Base-by-base conservation (phyloP, 2,797 vertebrate species). In the Spinus olivaceus region DNA sequence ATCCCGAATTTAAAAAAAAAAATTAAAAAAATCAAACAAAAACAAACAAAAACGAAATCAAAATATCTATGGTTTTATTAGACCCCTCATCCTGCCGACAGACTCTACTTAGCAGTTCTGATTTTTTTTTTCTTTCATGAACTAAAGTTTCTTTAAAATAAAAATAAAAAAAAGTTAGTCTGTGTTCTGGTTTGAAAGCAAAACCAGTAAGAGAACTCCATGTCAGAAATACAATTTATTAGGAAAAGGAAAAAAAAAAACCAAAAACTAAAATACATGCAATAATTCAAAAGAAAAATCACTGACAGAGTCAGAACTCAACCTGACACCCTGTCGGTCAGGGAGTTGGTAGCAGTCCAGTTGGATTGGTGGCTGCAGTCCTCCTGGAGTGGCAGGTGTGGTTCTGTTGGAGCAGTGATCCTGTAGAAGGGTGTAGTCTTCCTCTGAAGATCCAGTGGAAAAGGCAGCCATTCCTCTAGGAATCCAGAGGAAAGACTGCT, bases 341-440 rank as follows among this genome's bases (percentile, higher is more conserved):
- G 32, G 32, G 13, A 14, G 21, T 54, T 5, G 4, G 14, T 33
- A 54, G 21, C 53, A n/a, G 32, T n/a, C 53, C 53, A 54, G 14
- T 23, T n/a, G 53, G 32, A 54, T 23, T 54, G 32, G 9, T n/a
- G 20, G 14, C 32, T 54, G 32, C 53, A 54, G 21, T 23, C 21
- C 32, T n/a, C 32, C 32, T 54, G 32, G 13, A 54, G 32, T 7
- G 22, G 32, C 21, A 54, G 22, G 22, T 12, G 21, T 3, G 3
- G 21, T 54, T n/a, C 32, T 54, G 32, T 21, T 54, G 53, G 32
- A 54, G 53, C 32, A 54, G 53, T 23, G 32, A 10, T 22, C 32
- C 32, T 54, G 32, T 14, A 54, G 53, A 54, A 22, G 13, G 6
- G 6, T 4, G 1, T 7, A 7, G 1, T 15, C 21, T n/a, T 23